A percentile compares a stretch with the other conserved stretches of the same genome.
Conservation (phyloP, 1,140 invertebrate genomes). For the Drosophila quadrilineata region DNA sequence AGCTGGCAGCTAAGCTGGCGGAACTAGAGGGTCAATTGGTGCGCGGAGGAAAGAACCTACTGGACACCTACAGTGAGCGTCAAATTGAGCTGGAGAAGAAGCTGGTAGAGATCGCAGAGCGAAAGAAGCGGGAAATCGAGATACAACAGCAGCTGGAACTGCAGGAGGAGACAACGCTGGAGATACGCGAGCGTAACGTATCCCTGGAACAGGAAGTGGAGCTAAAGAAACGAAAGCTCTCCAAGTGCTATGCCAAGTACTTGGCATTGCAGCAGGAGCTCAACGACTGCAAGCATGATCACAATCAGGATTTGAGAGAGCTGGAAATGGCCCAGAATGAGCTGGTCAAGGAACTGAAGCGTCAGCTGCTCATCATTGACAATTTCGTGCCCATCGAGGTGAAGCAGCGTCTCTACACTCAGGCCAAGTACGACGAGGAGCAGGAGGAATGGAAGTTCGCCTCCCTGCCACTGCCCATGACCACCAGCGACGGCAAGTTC, state of each 20-base stretch:
- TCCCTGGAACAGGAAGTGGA: slow-evolving; percentile 96
- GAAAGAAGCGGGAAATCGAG: slow-evolving; percentile 90
- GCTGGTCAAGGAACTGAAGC: slow-evolving; percentile 89
- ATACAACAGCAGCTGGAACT: slow-evolving; percentile 93
- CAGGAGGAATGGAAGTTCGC: slow-evolving; percentile 90
- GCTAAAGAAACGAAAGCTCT: slow-evolving; percentile 93
- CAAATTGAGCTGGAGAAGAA: slow-evolving; percentile 91
- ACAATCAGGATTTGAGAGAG: slow-evolving; percentile 90
- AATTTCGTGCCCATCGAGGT: slow-evolving; percentile 98
- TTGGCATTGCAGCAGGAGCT: slow-evolving; percentile 86
- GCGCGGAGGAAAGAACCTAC: slow-evolving; percentile 91
- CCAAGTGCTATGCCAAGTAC: slow-evolving; percentile 83
- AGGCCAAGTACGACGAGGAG: slow-evolving; percentile 93
- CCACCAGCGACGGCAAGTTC: slow-evolving; percentile 75
- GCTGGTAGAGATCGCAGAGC: slow-evolving; percentile 90
- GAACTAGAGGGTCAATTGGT: slow-evolving; percentile 94
- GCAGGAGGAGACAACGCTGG: slow-evolving; percentile 93
- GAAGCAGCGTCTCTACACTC: slow-evolving; percentile 90
- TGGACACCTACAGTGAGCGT: slow-evolving; percentile 95
- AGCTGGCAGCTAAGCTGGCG: slow-evolving; percentile 83
- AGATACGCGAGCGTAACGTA: slow-evolving; percentile 92
- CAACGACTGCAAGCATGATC: slow-evolving; percentile 91
- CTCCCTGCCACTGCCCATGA: slow-evolving; percentile 71
- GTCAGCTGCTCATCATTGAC: slow-evolving; percentile 95
- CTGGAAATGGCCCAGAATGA: slow-evolving; percentile 91